Conservation (phyloP, 2,797 vertebrate species). For the Taeniopygia guttata region DNA sequence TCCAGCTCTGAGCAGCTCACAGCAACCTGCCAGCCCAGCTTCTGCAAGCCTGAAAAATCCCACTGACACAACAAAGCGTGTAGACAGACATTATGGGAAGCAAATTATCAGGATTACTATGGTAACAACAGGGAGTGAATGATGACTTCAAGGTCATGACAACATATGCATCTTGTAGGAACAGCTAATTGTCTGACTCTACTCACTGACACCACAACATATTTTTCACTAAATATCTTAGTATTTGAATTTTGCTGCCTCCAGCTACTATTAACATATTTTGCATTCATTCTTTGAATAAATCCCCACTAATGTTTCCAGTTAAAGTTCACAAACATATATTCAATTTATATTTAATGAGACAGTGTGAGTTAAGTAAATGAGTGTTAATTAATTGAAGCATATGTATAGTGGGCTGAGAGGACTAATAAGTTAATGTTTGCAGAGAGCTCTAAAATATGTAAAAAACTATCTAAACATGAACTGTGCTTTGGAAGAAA, state of each 20-base stretch:
- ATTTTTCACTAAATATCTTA: slow-evolving; percentile 52
- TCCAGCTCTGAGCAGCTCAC: neutral
- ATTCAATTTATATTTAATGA: slow-evolving; percentile 71
- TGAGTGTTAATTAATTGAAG: slow-evolving; percentile 58
- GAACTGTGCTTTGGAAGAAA: neutral
- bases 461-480: neutral
- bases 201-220: slow-evolving; percentile 1
- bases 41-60: neutral
- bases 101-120: slow-evolving; percentile 46
- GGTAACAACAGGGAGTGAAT: slow-evolving; percentile 26
- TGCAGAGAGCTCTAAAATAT: slow-evolving; percentile 26
- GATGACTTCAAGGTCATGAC: slow-evolving; percentile 23
- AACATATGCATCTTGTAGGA: slow-evolving; percentile 54
- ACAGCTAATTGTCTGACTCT: slow-evolving; percentile 51
- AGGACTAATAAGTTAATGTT: slow-evolving; percentile 37
- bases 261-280: slow-evolving; percentile 38
- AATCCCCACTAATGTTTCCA: slow-evolving; percentile 47
- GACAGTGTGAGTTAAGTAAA: slow-evolving; percentile 52
- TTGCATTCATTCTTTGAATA: slow-evolving; percentile 50
- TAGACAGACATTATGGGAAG: neutral
- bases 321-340: slow-evolving; percentile 57
- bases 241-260: slow-evolving; percentile 31
- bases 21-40: slow-evolving; percentile 32
- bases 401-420: slow-evolving; percentile 17
- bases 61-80: neutral